Percentiles rank a stretch among this genome's conserved stretches.
phyloP scores from a whole-genome alignment of 2,888 invertebrate species.

The Drosophila percnosoma region DNA sequence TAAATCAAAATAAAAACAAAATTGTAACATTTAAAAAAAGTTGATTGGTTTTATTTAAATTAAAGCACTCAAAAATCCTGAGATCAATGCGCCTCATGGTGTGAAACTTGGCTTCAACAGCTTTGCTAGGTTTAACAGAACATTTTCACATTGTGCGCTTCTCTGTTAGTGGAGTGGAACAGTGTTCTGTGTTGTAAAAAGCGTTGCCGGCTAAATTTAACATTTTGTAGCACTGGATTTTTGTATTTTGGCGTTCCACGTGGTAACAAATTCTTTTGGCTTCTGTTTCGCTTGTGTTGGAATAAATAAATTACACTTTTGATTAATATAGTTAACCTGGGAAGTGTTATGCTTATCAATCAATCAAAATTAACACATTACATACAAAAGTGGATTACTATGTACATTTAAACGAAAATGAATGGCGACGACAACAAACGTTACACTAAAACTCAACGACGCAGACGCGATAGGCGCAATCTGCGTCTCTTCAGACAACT shows the following conservation, averaged over 20 bases:
- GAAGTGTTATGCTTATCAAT: neutral
- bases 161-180: neutral
- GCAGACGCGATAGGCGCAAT: neutral
- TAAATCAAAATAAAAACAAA: slow-evolving; percentile 75
- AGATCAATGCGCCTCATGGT: slow-evolving; percentile 1
- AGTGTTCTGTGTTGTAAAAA: neutral
- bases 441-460: neutral
- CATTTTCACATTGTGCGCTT: neutral
- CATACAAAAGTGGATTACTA: neutral
- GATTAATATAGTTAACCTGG: neutral
- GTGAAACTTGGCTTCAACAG: neutral
- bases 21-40: slow-evolving; percentile 67
- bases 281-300: neutral
- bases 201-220: neutral
- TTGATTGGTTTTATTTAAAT: slow-evolving; percentile 15
- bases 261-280: neutral
- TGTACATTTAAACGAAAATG: neutral
- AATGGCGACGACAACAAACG: neutral
- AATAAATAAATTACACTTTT: neutral
- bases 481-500: neutral
- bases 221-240: neutral
- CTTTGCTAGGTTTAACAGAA: neutral
- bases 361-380: neutral
- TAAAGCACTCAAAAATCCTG: neutral
- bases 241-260: neutral